Evolutionary conservation across 2,797 vertebrate species (phyloP).

Genomic region (Mormyrops boulengeri): DNA sequence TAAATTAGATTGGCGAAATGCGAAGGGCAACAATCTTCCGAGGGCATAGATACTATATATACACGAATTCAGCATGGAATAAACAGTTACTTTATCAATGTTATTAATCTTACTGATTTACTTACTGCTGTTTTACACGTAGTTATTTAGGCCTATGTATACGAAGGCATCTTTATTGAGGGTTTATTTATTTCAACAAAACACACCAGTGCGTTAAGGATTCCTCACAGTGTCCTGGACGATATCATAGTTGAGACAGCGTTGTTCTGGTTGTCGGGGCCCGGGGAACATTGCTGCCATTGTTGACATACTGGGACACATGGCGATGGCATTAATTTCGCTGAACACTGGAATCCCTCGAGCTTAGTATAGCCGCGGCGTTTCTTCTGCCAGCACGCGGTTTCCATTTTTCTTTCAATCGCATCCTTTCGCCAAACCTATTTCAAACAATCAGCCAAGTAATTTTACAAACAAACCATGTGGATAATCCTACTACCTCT

Average conservation of each 20-base stretch:
- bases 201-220: neutral
- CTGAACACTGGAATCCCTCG: constrained; percentile 5
- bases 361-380: neutral
- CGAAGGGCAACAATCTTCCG: constrained; percentile 7
- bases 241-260: constrained; percentile 13
- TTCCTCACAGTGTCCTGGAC: constrained; percentile 19
- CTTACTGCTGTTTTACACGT: neutral
- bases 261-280: constrained; percentile 6
- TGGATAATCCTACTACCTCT: neutral
- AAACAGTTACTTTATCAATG: neutral
- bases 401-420: neutral
- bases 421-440: neutral
- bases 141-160: neutral
- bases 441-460: neutral
- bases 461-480: neutral
- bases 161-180: neutral
- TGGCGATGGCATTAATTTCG: constrained; percentile 26
- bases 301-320: constrained; percentile 26
- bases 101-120: neutral
- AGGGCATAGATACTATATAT: neutral
- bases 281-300: constrained; percentile 24
- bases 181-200: neutral
- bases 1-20: neutral
- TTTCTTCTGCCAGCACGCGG: neutral
- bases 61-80: neutral